Percentiles rank a stretch among this genome's conserved stretches.
Conservation (phyloP, 2,888 invertebrate species). For the Strigamia maritima region DNA sequence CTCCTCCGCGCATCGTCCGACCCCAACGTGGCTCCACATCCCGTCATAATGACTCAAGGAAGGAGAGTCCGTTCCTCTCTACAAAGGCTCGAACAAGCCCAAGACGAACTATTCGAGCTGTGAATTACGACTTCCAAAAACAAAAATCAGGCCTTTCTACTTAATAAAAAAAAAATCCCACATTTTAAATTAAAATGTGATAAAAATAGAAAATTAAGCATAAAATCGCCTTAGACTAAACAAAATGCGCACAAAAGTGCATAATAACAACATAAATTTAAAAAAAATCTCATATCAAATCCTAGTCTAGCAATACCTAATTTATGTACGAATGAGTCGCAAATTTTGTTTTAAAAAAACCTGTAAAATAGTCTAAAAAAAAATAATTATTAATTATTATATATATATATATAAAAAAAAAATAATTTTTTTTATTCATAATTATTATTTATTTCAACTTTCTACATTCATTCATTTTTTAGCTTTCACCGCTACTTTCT, state of each 20-base stretch:
- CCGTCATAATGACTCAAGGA: constrained; percentile 68
- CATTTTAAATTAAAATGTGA: neutral
- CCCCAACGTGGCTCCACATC: constrained; percentile 44
- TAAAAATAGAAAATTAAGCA: neutral
- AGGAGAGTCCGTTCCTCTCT: constrained; percentile 74
- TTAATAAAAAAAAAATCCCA: neutral
- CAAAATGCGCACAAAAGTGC: neutral
- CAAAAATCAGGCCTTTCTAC: neutral
- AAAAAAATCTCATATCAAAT: too few relatives aligned
- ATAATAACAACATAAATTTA: neutral
- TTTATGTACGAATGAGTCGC: too few relatives aligned
- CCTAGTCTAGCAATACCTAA: too few relatives aligned
- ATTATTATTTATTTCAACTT: neutral
- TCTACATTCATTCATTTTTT: neutral
- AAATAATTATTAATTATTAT: too few relatives aligned
- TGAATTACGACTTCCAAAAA: constrained; percentile 56
- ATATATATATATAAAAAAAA: too few relatives aligned
- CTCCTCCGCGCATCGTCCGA: constrained; percentile 37
- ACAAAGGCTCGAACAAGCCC: constrained; percentile 75
- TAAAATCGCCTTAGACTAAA: neutral
- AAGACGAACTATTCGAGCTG: constrained; percentile 88
- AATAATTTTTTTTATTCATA: neutral
- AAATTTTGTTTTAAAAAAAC: too few relatives aligned
- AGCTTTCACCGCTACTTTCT: too few relatives aligned
- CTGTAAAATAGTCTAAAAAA: too few relatives aligned